Evolutionary conservation across 2,888 invertebrate genomes (phyloP), one percentile per base, ranked within the genome.

Genomic region (Drosophila anomelani): DNA sequence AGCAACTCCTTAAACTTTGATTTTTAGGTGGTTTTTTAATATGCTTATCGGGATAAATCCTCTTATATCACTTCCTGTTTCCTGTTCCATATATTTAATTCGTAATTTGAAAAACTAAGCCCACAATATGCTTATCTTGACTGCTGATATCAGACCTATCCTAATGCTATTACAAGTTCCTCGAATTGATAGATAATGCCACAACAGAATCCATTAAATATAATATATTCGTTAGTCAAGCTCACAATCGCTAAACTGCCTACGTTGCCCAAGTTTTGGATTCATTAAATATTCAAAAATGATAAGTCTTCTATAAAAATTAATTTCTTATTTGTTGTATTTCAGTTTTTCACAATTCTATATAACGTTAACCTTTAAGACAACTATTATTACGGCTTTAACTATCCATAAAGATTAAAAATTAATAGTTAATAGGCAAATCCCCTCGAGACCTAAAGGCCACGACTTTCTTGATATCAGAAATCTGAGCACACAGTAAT

Each of bases 111-210:
- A 49, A 32, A 49, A 12, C 13, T 2, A 20, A 13, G 8, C 12
- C 32, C 17, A 49, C 49, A 43, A 49, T 51, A 51, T 51, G 49
- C 32, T 34, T 51, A 51, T 51, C 49, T 51, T 26, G 26, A 29
- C 8, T 8, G 4, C 32, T 49, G n/a, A 17, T 32, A 49, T 32
- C 32, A 49, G 49, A 34, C 49, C 49, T 51, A 51, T 51, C 49
- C 49, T 51, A 51, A 51, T 20, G 32, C 20, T 9, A 51, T 49
- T 49, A 49, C 47, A 49, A 32, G 32, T 32, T 9, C 34, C 34
- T 20, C 15, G 9, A 20, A 51, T 1, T 20, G 49, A 20, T 20
- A 32, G 20, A 8, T 13, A 34, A 20, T 34, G 1, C 12, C 4
- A 7, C 17, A 32, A 44, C 20, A 23, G 20, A 44, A 13, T 20